Evolutionary conservation across 2,113 vertebrate species (phyloP).

Genomic region (Calyptomena viridis): DNA sequence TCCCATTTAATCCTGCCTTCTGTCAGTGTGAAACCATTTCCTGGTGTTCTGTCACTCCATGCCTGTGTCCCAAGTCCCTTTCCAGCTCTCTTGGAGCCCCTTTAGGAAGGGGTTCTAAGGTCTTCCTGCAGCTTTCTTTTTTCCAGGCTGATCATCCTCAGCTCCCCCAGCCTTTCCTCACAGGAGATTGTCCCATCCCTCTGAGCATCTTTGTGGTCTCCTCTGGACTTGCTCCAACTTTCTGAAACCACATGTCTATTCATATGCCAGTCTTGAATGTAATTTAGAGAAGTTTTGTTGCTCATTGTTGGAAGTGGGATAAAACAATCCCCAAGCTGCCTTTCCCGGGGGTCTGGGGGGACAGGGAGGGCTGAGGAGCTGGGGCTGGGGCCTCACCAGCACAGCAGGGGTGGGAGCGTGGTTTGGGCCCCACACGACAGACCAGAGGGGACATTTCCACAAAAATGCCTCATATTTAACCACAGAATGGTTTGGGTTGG

Average conservation of each 20-base stretch:
- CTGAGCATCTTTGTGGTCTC: neutral
- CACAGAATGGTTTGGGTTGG: neutral
- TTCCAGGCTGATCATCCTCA: neutral
- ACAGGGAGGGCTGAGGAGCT: rapidly evolving
- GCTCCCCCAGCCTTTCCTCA: neutral
- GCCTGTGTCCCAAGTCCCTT: neutral
- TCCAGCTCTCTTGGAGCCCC: neutral
- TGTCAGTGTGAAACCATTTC: neutral
- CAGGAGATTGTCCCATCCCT: neutral
- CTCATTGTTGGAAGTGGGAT: neutral
- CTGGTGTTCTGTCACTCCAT: neutral
- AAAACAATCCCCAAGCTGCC: rapidly evolving
- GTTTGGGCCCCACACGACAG: neutral
- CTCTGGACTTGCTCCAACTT: neutral
- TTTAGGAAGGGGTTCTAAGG: neutral
- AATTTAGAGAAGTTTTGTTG: neutral
- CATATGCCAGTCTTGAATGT: neutral
- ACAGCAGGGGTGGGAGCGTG: neutral
- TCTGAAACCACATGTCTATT: neutral
- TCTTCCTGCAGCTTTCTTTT: neutral
- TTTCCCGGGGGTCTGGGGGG: neutral
- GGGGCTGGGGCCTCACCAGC: too few relatives aligned
- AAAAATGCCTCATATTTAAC: neutral
- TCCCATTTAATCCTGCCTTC: neutral
- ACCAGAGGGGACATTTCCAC: neutral